Evolutionary conservation across 2,888 invertebrate genomes (phyloP), one percentile per base, ranked within the genome.

Genomic region (Noctuana brunneofusca): DNA sequence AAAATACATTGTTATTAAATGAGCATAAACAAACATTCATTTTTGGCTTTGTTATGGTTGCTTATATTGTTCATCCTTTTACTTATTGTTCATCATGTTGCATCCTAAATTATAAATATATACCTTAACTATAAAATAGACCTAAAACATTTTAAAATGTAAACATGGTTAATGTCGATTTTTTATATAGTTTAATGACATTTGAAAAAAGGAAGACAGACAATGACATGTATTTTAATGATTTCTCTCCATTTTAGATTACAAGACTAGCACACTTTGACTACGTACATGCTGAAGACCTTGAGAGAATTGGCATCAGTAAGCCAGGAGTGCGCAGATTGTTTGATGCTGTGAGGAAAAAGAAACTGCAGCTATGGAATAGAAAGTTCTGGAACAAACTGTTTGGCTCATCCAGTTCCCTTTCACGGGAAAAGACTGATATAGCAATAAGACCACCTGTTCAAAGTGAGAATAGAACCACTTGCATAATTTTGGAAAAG

Each of bases 231-330:
- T n/a, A n/a, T n/a, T n/a, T n/a, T n/a, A n/a, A 43, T 43, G n/a
- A 9, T 43, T 18, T n/a, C 8, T 18, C 18, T 3, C 0, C 66
- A 69, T 87, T 84, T 68, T 93, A 97, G 93, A 95, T 98, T 64
- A 97, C 99, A 35, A 93, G 97, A 66, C 86, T 99, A 74, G 96
- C 97, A 58, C 99, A 99, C 88, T 99, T 99, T 83, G 98, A 99
- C 75, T 98, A 97, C 93, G 99, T 99, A n/a, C 96, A 96, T 76
- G 92, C 96, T 0, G 98, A 98, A 71, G 99, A 99, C 87, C 92
- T 99, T 77, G 98, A 98, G 79, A 96, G 96, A 78, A 96, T 98
- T 78, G 99, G 99, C 1, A 93, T 99, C 79, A 97, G 98, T 54
- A 97, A 97, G 81, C 99, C 99, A 58, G 99, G 98, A 2, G 95